Conservation (phyloP, 2,888 invertebrate species). For the Melanostoma scalare region DNA sequence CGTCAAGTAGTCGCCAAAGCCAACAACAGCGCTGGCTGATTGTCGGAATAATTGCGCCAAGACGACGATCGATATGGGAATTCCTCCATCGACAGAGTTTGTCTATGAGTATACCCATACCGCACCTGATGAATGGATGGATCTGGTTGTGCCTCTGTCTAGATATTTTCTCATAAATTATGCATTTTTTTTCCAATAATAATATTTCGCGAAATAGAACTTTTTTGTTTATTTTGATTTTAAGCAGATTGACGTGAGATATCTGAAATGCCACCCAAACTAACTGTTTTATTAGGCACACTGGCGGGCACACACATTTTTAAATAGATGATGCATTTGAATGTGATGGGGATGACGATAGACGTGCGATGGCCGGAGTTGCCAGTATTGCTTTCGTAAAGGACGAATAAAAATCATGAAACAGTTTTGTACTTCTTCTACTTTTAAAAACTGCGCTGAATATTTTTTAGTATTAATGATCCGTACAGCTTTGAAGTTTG, state of each 20-base stretch:
- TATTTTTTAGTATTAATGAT: no score
- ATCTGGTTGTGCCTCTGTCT: constrained; percentile 8
- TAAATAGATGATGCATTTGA: constrained; percentile 18
- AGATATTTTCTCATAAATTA: constrained; percentile 57
- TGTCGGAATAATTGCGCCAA: no score
- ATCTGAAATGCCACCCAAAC: constrained; percentile 55
- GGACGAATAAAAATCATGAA: no score
- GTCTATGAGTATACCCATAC: no score
- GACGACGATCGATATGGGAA: no score
- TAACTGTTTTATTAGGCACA: constrained; percentile 44
- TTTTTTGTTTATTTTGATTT: constrained; percentile 60
- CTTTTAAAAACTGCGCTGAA: no score
- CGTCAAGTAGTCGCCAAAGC: no score
- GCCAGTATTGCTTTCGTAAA: constrained; percentile 6
- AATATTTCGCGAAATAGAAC: constrained; percentile 44
- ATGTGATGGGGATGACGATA: constrained; percentile 3
- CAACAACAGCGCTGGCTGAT: no score
- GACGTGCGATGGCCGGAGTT: constrained; percentile 1
- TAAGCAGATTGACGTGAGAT: constrained; percentile 48
- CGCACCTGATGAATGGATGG: no score
- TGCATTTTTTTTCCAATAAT: constrained; percentile 55
- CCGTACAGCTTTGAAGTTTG: no score
- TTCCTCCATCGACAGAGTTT: no score
- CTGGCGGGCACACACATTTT: background rate
- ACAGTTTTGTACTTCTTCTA: no score